Base-by-base conservation (phyloP, 2,113 vertebrate species). In the Dipodomys merriami region DNA sequence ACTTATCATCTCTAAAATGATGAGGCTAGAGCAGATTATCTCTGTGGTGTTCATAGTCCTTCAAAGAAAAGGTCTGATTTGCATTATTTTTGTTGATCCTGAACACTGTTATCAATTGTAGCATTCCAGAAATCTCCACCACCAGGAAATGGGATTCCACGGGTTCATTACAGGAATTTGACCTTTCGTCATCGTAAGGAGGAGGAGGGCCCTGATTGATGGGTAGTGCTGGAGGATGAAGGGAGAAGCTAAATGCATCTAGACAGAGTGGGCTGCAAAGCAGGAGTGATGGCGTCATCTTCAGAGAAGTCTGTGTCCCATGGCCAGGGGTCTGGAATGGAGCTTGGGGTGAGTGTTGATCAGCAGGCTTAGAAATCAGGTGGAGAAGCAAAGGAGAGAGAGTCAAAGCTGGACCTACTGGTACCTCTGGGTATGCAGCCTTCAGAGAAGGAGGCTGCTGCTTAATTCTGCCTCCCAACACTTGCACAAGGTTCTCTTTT, bases 121-220 rank as follows among this genome's bases (percentile, higher is more conserved):
- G 74, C 49, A n/a, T 2, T 83, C 15, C 6, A n/a, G 74, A 67
- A 91, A 71, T 33, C 13, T 2, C 1, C 89, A n/a, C 19, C 76
- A 67, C 49, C 33, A 65, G 89, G 49, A 77, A 72, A 39, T 23
- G 68, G 4, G 20, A 33, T 23, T 22, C 23, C 46, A 33, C 8
- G 9, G n/a, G 53, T 73, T 73, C 44, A 35, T 72, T 53, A 49
- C 5, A 77, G 11, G 10, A 91, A 83, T 76, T 46, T 33, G 22
- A 27, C 27, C 6, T 84, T 49, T 62, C 57, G 65, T 33, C 74
- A 0, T 3, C 57, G 22, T 71, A 57, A 19, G 27, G 35, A 46
- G 12, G 20, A 16, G 3, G 10, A 44, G 30, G 33, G 2, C 2
- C 0, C 9, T 27, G 15, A 27, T 1, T 33, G 49, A 39, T 46